Percentiles rank a stretch among this genome's conserved stretches.
Conservation (phyloP, 1,140 invertebrate species). For the Aphaenogaster floridana region DNA sequence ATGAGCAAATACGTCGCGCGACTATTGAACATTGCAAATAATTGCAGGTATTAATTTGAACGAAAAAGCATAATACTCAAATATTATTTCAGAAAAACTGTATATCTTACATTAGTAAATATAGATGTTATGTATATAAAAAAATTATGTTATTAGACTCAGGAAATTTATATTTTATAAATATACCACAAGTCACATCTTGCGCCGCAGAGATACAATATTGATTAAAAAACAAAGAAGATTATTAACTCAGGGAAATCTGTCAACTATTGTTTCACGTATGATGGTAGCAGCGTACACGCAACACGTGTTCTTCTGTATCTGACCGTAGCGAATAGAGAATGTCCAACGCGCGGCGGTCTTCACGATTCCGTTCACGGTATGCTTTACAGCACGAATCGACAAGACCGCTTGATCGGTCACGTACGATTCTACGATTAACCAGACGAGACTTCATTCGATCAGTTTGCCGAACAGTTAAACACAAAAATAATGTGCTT, state of each 20-base stretch:
- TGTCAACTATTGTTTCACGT: conserved; percentile 22
- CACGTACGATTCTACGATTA: conserved; percentile 74
- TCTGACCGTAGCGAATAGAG: conserved; percentile 32
- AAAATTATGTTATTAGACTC: not conserved
- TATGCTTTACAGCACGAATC: conserved; percentile 66
- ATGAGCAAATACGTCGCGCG: not conserved
- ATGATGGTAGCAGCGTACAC: not conserved
- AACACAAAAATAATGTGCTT: not conserved
- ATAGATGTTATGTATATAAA: not conserved
- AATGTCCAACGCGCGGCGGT: conserved; percentile 55
- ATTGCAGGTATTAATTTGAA: not conserved
- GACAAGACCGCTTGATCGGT: conserved; percentile 59
- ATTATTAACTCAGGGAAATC: not conserved
- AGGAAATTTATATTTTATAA: not conserved
- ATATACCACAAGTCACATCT: not conserved
- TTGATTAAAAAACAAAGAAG: not conserved
- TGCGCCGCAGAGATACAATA: too few species aligned
- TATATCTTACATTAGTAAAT: not conserved
- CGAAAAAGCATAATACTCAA: not conserved
- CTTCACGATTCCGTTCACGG: conserved; percentile 68
- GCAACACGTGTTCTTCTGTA: conserved; percentile 29
- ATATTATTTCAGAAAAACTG: not conserved
- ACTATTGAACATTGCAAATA: not conserved
- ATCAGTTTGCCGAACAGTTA: conserved; percentile 10
- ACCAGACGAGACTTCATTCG: conserved; percentile 35